These are phyloP conservation scores for Agapornis roseicollis DNA, from an alignment of 2,113 vertebrate species.

Conservation along the genomic window DNA sequence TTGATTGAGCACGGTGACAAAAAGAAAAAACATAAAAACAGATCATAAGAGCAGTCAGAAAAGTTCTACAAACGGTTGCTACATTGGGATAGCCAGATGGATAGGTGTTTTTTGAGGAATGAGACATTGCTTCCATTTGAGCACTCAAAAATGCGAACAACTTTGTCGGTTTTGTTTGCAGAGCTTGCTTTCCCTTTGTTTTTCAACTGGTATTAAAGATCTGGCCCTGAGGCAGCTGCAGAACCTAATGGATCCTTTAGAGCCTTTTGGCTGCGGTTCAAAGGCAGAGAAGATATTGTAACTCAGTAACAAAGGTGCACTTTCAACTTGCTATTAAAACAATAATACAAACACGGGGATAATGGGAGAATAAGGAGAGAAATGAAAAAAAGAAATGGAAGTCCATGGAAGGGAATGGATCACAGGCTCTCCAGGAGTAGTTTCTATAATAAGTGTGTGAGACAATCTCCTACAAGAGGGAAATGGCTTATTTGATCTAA, in stretches of 20 bases:
- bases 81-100: background rate
- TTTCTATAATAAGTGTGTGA: constrained; percentile 13
- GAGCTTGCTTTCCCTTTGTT: background rate
- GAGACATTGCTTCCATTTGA: background rate
- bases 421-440: constrained; percentile 39
- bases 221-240: background rate
- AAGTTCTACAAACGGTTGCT: background rate
- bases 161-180: background rate
- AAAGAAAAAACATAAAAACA: background rate
- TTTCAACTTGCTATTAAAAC: constrained; percentile 44
- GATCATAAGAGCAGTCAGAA: constrained; percentile 1
- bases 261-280: constrained; percentile 13
- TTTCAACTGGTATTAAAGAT: constrained; percentile 11
- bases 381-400: constrained; percentile 44
- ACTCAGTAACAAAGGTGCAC: background rate
- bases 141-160: background rate
- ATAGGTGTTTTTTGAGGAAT: background rate
- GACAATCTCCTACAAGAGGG: constrained; percentile 50
- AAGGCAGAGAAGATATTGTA: background rate
- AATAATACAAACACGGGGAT: background rate
- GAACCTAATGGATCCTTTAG: constrained; percentile 7
- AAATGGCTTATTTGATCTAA: constrained; percentile 63
- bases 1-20: background rate
- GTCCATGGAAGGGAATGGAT: constrained; percentile 1
- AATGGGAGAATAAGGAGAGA: constrained; percentile 28